These are phyloP conservation scores for Epirrhoe alternata DNA, from an alignment of 2,888 invertebrate species.

Conservation along the genomic window DNA sequence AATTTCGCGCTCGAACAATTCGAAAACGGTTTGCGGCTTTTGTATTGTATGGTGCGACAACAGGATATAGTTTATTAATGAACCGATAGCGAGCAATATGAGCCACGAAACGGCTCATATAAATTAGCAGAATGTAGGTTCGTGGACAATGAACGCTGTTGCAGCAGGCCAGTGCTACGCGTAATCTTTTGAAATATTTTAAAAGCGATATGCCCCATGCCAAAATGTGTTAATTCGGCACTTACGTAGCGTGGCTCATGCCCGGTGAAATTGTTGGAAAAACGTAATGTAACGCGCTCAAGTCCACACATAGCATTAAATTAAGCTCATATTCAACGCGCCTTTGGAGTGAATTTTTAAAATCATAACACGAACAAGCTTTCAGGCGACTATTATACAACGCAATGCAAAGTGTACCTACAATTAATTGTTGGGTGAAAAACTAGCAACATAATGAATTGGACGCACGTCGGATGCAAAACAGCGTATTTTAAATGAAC, in stretches of 20 bases:
- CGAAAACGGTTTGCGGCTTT: conserved; percentile 63
- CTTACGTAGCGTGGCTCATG: conserved; percentile 59
- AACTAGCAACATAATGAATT: conserved; percentile 36
- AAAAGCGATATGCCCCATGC: conserved; percentile 65
- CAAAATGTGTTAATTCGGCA: conserved; percentile 73
- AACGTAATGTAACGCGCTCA: conserved; percentile 57
- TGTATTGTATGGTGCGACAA: conserved; percentile 63
- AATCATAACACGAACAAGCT: conserved; percentile 50
- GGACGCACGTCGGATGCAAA: conserved; percentile 39
- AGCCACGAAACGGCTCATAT: conserved; percentile 64
- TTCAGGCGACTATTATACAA: conserved; percentile 46
- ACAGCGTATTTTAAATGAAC: conserved; percentile 29
- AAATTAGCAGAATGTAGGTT: conserved; percentile 66
- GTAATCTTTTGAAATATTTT: conserved; percentile 70
- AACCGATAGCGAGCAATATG: conserved; percentile 71
- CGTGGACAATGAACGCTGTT: conserved; percentile 65
- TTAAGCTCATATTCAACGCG: conserved; percentile 58
- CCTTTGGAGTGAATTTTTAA: conserved; percentile 52
- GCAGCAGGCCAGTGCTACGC: conserved; percentile 57
- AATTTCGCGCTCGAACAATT: conserved; percentile 63
- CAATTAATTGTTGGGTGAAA: conserved; percentile 36
- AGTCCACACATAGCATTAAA: conserved; percentile 63
- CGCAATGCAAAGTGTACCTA: conserved; percentile 44
- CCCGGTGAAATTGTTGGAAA: conserved; percentile 61
- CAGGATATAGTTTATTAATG: conserved; percentile 75